Base-by-base conservation (phyloP, 2,113 vertebrate species). In the Clarias batrachus region DNA sequence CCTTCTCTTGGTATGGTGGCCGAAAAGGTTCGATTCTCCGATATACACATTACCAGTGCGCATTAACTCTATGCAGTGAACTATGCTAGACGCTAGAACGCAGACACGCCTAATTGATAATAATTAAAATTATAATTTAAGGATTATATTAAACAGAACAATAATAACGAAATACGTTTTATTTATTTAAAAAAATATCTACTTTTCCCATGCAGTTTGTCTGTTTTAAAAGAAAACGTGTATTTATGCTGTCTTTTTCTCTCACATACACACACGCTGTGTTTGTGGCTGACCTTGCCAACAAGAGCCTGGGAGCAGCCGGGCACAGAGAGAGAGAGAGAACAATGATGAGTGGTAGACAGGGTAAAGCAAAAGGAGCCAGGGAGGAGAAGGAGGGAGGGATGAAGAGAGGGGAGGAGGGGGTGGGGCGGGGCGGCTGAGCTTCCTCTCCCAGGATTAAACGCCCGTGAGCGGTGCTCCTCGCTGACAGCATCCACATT, bases 401-500 rank as follows among this genome's bases (percentile, higher is more conserved):
- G 62, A 52, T 33, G 60, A 23, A 66, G 59, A 56, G 73, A 80
- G 30, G 33, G 60, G 80, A 85, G 83, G 83, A 84, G 59, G 82
- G 88, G 91, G 91, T 87, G 87, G 90, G 92, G 90, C 90, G 87
- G 90, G 92, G 90, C 90, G 89, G 25, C 85, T 91, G 86, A 91
- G 92, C 93, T 90, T 91, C 92, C 91, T 91, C 90, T 92, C 91
- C 89, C 90, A 91, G 93, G 94, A 95, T 94, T 95, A 94, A 86
- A 89, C 90, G 89, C 90, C 86, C 82, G 76, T 91, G 89, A 93
- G 88, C 90, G 91, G 89, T 90, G 90, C 92, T 93, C 88, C 88
- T 89, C 17, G 91, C 93, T 94, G 94, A 93, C 93, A 95, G 93
- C 93, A 93, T 94, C 94, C 93, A 93, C 91, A 81, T 65, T 78